These are phyloP conservation scores for Rhynchonycteris naso DNA, from an alignment of 2,797 vertebrate species.

Conservation along the genomic window DNA sequence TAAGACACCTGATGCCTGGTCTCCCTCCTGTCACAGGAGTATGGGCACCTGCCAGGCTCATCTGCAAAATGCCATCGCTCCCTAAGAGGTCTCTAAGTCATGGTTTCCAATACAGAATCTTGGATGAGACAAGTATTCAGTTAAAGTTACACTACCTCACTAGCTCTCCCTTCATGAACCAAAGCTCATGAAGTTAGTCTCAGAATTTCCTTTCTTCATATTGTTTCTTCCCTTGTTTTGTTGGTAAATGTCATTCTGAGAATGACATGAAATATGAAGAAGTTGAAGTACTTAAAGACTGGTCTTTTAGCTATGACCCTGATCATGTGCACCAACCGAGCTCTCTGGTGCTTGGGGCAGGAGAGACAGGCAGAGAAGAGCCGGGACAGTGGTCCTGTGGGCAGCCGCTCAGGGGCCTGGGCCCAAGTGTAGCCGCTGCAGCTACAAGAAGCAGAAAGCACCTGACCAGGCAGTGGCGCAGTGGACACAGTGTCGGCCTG, in stretches of 20 bases:
- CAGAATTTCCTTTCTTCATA: not conserved
- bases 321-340: not conserved
- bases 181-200: not conserved
- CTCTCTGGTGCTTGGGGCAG: not conserved
- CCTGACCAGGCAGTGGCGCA: no score
- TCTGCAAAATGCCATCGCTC: not conserved
- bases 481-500: no score
- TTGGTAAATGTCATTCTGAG: not conserved
- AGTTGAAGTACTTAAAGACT: not conserved
- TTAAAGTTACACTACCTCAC: slow-evolving; percentile 27
- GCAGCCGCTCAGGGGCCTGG: not conserved
- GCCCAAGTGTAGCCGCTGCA: not conserved
- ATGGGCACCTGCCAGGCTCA: not conserved
- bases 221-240: not conserved
- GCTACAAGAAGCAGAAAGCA: not conserved
- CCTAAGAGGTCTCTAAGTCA: not conserved
- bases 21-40: not conserved
- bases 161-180: not conserved
- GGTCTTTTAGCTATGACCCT: not conserved
- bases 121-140: not conserved
- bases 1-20: not conserved
- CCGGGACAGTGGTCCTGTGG: not conserved
- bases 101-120: slow-evolving; percentile 3
- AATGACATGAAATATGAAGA: not conserved
- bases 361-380: not conserved